These are phyloP conservation scores for Sander lucioperca DNA, from an alignment of 2,113 vertebrate genomes.

Conservation along the genomic window DNA sequence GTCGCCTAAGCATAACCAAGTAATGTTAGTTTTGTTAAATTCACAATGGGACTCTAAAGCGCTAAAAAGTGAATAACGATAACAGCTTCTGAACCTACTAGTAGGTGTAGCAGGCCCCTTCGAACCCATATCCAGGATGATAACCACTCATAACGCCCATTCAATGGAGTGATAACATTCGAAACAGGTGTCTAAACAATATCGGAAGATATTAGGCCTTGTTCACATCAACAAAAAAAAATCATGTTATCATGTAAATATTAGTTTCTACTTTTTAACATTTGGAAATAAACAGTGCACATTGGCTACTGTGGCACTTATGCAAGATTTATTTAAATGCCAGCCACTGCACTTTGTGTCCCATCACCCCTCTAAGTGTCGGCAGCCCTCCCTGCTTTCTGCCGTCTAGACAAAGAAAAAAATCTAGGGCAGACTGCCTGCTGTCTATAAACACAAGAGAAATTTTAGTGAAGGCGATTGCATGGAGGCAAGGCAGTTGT, in stretches of 20 bases:
- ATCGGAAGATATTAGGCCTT: background rate
- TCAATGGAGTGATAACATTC: too few relatives aligned
- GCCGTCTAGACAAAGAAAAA: slow-evolving; percentile 49
- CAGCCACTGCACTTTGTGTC: slow-evolving; percentile 22
- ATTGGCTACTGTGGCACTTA: background rate
- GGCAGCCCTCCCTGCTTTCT: slow-evolving; percentile 23
- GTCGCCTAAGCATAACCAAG: too few relatives aligned
- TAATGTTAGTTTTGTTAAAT: too few relatives aligned
- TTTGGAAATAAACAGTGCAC: background rate
- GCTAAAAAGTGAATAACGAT: too few relatives aligned
- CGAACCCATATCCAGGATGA: too few relatives aligned
- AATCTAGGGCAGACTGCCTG: slow-evolving; percentile 53
- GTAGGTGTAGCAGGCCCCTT: too few relatives aligned
- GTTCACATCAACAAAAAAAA: background rate
- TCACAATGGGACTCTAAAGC: too few relatives aligned
- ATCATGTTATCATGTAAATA: background rate
- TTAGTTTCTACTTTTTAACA: background rate
- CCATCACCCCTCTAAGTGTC: slow-evolving; percentile 7
- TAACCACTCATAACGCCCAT: too few relatives aligned
- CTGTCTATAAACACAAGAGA: slow-evolving; percentile 35
- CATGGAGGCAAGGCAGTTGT: slow-evolving; percentile 1
- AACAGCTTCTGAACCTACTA: too few relatives aligned
- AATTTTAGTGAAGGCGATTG: slow-evolving; percentile 28
- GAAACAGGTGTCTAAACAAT: background rate
- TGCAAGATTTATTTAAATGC: slow-evolving; percentile 38